Evolutionary conservation across 2,113 vertebrate species (phyloP).

Genomic region (Pristiophorus japonicus): DNA sequence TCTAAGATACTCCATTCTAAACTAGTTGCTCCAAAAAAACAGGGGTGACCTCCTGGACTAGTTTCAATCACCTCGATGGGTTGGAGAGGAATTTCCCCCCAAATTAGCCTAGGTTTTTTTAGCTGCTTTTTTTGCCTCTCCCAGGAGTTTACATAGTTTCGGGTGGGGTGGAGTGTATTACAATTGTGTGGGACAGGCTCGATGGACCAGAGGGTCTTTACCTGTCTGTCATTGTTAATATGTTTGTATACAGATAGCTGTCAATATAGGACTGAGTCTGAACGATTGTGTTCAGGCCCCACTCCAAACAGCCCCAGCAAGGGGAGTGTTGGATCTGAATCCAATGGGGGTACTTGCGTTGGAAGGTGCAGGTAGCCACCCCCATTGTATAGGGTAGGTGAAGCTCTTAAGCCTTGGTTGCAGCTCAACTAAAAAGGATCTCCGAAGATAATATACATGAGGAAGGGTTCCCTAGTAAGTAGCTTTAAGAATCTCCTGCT

Average conservation of each 20-base stretch:
- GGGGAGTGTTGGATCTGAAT: neutral
- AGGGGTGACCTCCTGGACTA: no score
- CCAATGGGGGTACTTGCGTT: neutral
- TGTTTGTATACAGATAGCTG: neutral
- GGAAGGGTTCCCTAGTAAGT: neutral
- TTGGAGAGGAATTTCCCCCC: no score
- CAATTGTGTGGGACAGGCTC: no score
- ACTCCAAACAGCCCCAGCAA: neutral
- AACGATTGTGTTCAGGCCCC: neutral
- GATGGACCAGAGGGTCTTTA: no score
- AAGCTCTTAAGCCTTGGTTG: neutral
- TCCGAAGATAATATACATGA: neutral
- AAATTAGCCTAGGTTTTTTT: no score
- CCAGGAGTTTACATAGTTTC: no score
- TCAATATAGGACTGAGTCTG: neutral
- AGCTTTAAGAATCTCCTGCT: neutral
- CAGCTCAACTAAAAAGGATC: neutral
- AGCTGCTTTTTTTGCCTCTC: no score
- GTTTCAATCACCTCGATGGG: no score
- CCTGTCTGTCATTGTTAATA: no score
- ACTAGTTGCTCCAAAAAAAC: no score
- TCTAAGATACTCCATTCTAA: no score
- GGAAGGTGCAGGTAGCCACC: neutral
- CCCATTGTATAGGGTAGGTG: neutral
- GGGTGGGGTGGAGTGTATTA: no score